phyloP scores from a whole-genome alignment of 2,888 invertebrate genomes.

The Ernsta delagoae region DNA sequence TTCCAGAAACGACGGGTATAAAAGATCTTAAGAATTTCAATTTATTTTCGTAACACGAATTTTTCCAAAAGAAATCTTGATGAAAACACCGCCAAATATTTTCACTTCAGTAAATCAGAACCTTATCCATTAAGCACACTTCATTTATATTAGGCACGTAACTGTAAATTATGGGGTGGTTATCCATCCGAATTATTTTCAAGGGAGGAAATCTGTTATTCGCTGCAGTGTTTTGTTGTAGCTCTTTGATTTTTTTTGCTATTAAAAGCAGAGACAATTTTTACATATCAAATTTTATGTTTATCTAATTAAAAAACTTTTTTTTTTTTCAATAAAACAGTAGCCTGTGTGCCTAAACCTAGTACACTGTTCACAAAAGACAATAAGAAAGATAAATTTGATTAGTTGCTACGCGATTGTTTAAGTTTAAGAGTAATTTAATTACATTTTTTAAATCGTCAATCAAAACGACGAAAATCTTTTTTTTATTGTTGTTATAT shows the following conservation, averaged over 20 bases:
- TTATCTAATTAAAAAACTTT: too few relatives aligned
- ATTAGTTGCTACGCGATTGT: too few relatives aligned
- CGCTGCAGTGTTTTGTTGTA: neutral
- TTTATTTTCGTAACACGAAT: constrained; percentile 1
- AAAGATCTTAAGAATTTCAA: constrained; percentile 17
- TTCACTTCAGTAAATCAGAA: constrained; percentile 30
- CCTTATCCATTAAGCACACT: constrained; percentile 37
- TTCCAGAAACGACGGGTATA: neutral
- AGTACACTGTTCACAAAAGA: too few relatives aligned
- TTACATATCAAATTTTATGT: too few relatives aligned
- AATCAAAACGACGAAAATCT: neutral
- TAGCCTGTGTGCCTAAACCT: too few relatives aligned
- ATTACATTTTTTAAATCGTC: neutral
- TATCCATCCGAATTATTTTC: constrained; percentile 27
- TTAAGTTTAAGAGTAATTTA: too few relatives aligned
- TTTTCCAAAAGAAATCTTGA: constrained; percentile 14
- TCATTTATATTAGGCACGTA: constrained; percentile 35
- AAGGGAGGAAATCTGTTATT: neutral
- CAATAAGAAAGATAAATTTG: too few relatives aligned
- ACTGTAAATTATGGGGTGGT: constrained; percentile 32
- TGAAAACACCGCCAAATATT: constrained; percentile 26
- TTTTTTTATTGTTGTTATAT: too few relatives aligned
- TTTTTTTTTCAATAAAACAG: too few relatives aligned
- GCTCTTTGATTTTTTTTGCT: neutral
- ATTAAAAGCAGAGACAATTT: neutral